Percentiles rank a stretch among this genome's conserved stretches.
These are phyloP conservation scores for Dendrolimus pini DNA, from an alignment of 2,888 invertebrate species.

Conservation along the genomic window DNA sequence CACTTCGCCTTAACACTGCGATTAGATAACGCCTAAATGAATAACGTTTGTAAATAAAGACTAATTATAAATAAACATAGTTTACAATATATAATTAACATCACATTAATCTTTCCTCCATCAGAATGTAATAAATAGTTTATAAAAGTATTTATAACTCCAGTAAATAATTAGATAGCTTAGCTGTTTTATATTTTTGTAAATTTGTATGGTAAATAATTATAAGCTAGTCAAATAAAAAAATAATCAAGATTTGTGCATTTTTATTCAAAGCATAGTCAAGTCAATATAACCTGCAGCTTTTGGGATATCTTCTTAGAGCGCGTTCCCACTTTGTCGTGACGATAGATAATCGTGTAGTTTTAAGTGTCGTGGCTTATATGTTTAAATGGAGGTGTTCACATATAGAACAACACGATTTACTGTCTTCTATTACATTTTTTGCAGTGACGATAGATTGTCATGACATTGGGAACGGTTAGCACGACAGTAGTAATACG, in stretches of 20 bases:
- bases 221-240: conserved; percentile 62
- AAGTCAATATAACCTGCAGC: too few relatives aligned
- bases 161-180: conserved; percentile 8
- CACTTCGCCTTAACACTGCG: not conserved
- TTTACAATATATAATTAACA: conserved; percentile 31
- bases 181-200: conserved; percentile 54
- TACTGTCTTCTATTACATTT: too few relatives aligned
- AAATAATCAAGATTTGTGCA: conserved; percentile 16
- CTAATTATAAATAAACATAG: conserved; percentile 6
- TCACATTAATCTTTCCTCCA: conserved; percentile 22
- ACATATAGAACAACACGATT: too few relatives aligned
- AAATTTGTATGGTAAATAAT: conserved; percentile 41
- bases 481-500: too few relatives aligned
- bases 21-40: not conserved
- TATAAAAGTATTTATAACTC: conserved; percentile 16
- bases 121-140: conserved; percentile 15
- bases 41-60: conserved; percentile 24
- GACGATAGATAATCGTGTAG: too few relatives aligned
- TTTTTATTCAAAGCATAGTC: conserved; percentile 12
- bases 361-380: too few relatives aligned
- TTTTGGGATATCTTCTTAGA: too few relatives aligned
- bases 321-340: too few relatives aligned
- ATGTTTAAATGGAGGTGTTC: too few relatives aligned
- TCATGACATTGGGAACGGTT: too few relatives aligned
- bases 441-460: too few relatives aligned